Percentiles rank a stretch among this genome's conserved stretches.
Evolutionary conservation across 2,888 invertebrate genomes (phyloP).

Genomic region (Hyles lineata): DNA sequence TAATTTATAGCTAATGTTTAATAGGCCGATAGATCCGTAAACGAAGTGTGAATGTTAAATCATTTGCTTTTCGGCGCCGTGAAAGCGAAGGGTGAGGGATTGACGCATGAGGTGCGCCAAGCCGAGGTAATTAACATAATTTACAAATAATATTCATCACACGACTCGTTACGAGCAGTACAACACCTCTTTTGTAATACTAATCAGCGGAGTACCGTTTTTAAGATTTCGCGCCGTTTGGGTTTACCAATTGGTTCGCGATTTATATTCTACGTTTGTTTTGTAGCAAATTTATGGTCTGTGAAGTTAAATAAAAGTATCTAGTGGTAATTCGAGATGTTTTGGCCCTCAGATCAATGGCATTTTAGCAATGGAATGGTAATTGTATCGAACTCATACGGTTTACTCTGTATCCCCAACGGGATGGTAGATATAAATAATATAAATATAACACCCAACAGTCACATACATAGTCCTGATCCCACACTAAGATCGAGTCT

Average conservation of each 20-base stretch:
- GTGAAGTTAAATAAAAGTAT: too few species aligned
- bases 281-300: background rate
- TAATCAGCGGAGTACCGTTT: conserved; percentile 2
- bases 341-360: too few species aligned
- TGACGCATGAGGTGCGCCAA: conserved; percentile 4
- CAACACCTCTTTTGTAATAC: background rate
- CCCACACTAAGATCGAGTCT: too few species aligned
- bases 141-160: background rate
- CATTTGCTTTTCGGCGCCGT: conserved; percentile 12
- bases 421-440: too few species aligned
- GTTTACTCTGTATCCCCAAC: too few species aligned
- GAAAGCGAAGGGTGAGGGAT: conserved; percentile 26
- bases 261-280: background rate
- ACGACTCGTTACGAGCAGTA: background rate
- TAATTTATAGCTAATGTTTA: conserved; percentile 24
- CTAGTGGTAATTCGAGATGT: too few species aligned
- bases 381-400: too few species aligned
- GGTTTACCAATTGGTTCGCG: background rate
- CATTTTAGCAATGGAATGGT: too few species aligned
- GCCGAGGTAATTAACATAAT: background rate
- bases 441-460: too few species aligned
- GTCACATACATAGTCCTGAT: too few species aligned
- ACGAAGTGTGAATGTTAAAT: conserved; percentile 28
- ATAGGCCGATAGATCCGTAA: conserved; percentile 22
- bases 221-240: background rate